Base-by-base conservation (phyloP, 1,140 invertebrate species). In the Drosophila bocki region DNA sequence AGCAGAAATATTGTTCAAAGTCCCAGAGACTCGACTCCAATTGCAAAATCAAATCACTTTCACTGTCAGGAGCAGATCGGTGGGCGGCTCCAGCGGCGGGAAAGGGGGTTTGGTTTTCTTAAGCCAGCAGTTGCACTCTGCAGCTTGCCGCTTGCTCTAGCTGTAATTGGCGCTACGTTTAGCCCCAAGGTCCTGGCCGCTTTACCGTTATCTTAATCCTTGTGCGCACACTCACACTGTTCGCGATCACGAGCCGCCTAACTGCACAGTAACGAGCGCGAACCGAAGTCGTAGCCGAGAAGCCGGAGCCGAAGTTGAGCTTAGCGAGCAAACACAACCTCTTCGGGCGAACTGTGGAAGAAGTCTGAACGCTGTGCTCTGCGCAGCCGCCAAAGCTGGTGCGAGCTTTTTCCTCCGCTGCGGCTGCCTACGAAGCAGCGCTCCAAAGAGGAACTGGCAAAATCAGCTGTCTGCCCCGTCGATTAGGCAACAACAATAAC, bases 31-130 rank as follows among this genome's bases (percentile, higher is more conserved):
- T 78, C 53, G 69, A 75, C 80, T 90, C 70, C 82, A 91, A 91
- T 91, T 88, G 84, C 88, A 91, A 91, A 91, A 91, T 91, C 88
- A 91, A 91, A 91, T 91, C 83, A 91, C 88, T 91, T 91, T 91
- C 88, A 91, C 88, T 91, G 88, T 81, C 81, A 88, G 88, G 53
- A 69, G 57, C 57, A 69, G 79, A 74, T 80, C 57, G 37, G 26
- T 22, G 53, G 33, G 47, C 7, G n/a, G 54, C 35, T 33, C 19
- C 41, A 37, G 32, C 19, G 58, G 17, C 7, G n/a, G 12, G 11
- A 39, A 37, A n/a, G 13, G 17, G 44, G 3, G 33, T 32, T 67
- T 29, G 22, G 1, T 33, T 51, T 51, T 39, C 7, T 37, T 37
- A 15, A 42, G 47, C 59, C 56, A 70, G 35, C 59, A 83, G 45